Conservation (phyloP, 2,797 vertebrate genomes). For the Anas bahamensis region DNA sequence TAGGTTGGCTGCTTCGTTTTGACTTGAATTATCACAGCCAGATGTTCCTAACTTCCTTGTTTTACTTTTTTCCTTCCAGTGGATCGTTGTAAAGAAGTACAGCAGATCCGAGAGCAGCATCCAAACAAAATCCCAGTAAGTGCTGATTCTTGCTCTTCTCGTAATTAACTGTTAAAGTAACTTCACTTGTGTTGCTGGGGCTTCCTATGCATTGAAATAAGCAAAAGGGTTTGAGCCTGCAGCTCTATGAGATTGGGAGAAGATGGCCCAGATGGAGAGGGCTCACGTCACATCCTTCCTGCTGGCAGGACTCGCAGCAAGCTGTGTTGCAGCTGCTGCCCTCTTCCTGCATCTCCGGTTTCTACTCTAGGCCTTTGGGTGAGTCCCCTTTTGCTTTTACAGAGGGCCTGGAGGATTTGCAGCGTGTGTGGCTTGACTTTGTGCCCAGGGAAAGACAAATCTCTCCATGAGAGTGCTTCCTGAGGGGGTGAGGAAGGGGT, state of each 20-base stretch:
- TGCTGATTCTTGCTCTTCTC: background rate
- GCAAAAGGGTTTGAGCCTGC: background rate
- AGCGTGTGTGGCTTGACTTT: background rate
- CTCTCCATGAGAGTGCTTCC: background rate
- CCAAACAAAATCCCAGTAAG: conserved; percentile 99
- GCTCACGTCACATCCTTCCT: background rate
- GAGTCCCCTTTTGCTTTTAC: background rate
- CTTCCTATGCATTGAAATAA: background rate
- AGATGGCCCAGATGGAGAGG: background rate
- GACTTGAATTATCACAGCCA: background rate
- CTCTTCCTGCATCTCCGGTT: background rate
- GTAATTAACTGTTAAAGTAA: background rate
- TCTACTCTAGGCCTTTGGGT: background rate
- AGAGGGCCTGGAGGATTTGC: background rate
- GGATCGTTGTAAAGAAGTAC: conserved; percentile 97
- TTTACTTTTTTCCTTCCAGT: conserved; percentile 76
- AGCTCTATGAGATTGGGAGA: background rate
- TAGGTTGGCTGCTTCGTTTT: background rate
- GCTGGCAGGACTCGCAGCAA: background rate
- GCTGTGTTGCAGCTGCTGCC: background rate
- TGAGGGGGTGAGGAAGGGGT: background rate
- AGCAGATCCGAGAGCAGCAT: conserved; percentile 98
- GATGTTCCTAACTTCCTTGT: background rate
- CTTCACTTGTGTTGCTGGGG: background rate
- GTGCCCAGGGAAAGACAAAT: background rate